A percentile compares a stretch with the other conserved stretches of the same genome.
Conservation (phyloP, 2,888 invertebrate species). For the Mactromeris polynyma region DNA sequence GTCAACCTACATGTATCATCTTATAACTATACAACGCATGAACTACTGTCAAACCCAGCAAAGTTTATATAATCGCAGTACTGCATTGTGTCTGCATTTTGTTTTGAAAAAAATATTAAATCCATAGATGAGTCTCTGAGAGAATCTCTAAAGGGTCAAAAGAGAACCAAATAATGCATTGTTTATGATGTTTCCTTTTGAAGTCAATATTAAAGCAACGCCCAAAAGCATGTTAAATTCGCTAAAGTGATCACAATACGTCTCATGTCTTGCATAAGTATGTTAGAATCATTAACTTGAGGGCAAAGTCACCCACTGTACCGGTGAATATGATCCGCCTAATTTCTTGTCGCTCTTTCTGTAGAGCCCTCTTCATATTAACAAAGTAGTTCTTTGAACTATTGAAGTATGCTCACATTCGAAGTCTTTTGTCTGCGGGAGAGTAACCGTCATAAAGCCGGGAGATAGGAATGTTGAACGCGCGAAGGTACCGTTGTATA, state of each 20-base stretch:
- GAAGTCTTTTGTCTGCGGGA: constrained; percentile 14
- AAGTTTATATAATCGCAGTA: too few relatives aligned
- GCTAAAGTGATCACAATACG: not conserved
- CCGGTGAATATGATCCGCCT: not conserved
- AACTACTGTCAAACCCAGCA: too few relatives aligned
- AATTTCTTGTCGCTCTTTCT: not conserved
- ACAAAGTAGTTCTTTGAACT: constrained; percentile 45
- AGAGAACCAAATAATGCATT: too few relatives aligned
- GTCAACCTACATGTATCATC: too few relatives aligned
- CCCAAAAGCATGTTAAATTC: too few relatives aligned
- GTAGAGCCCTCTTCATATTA: not conserved
- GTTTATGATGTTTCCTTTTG: too few relatives aligned
- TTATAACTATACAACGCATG: too few relatives aligned
- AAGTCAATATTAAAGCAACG: too few relatives aligned
- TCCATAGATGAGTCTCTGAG: too few relatives aligned
- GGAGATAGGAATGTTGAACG: constrained; percentile 29
- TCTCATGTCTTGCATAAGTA: not conserved
- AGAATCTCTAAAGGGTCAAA: too few relatives aligned
- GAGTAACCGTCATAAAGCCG: constrained; percentile 28
- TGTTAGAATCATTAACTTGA: not conserved
- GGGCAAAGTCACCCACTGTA: not conserved
- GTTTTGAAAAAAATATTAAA: too few relatives aligned
- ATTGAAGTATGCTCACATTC: constrained; percentile 34
- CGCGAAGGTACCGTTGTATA: constrained; percentile 46
- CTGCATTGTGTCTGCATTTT: too few relatives aligned